These are phyloP conservation scores for Urechis unicinctus DNA, from an alignment of 2,888 invertebrate species.

Conservation along the genomic window DNA sequence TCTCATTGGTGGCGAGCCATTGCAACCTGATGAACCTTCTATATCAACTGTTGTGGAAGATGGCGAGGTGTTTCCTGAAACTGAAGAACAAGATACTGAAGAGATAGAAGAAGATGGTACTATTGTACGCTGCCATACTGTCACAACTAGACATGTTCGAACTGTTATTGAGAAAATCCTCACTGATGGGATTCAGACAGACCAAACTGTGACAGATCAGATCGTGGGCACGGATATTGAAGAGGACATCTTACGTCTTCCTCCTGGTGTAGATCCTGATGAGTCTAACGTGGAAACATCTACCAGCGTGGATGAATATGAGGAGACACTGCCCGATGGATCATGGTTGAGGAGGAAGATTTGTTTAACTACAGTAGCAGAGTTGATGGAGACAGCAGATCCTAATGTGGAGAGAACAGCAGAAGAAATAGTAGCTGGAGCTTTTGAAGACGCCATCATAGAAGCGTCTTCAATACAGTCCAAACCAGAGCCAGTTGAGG, in stretches of 20 bases:
- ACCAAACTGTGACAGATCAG: conserved; percentile 3
- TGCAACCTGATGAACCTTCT: no score
- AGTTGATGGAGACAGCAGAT: not conserved
- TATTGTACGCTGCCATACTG: no score
- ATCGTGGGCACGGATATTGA: conserved; percentile 9
- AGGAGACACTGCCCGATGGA: conserved; percentile 6
- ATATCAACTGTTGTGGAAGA: no score
- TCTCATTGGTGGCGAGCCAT: no score
- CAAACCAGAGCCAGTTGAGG: not conserved
- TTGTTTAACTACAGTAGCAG: not conserved
- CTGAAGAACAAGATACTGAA: no score
- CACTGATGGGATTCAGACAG: not conserved
- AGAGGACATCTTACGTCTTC: conserved; percentile 11
- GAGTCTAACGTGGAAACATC: conserved; percentile 10
- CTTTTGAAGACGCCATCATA: not conserved
- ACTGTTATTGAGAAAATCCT: not conserved
- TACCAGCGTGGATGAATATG: conserved; percentile 14
- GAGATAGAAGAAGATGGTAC: no score
- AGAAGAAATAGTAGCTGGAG: not conserved
- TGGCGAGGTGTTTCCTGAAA: no score
- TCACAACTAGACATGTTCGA: not conserved
- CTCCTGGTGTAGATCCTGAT: conserved; percentile 18
- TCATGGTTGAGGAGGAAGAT: conserved; percentile 4
- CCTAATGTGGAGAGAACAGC: not conserved
- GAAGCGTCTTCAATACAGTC: not conserved